Percentiles rank a stretch among this genome's conserved stretches.
Conservation (phyloP, 2,113 vertebrate species). For the Willisornis vidua region DNA sequence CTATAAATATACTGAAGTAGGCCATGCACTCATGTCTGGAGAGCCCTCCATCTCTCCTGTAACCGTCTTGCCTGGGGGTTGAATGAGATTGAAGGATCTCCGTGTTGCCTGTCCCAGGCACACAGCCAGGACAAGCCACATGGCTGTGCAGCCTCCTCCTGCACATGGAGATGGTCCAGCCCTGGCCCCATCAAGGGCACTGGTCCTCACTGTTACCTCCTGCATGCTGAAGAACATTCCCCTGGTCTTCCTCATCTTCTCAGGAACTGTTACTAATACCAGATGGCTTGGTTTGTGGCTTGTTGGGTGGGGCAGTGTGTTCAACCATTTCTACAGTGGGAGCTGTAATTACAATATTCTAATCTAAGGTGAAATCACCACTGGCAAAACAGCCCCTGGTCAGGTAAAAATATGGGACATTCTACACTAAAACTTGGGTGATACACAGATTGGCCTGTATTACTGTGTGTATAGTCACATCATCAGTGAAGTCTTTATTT, state of each 20-base stretch:
- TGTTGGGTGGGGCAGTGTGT: neutral
- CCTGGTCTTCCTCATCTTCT: neutral
- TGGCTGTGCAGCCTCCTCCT: neutral
- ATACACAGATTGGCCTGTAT: neutral
- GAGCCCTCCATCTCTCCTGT: neutral
- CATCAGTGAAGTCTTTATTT: neutral
- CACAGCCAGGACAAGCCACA: fast-evolving
- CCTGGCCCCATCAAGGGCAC: fast-evolving
- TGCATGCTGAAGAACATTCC: neutral
- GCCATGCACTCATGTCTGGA: neutral
- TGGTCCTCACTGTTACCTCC: neutral
- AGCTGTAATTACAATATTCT: neutral
- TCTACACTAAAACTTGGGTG: neutral
- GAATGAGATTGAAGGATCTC: neutral
- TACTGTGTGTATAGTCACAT: neutral
- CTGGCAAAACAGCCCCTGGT: neutral
- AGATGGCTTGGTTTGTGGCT: neutral
- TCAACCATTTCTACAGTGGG: neutral
- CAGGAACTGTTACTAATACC: neutral
- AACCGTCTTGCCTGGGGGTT: fast-evolving
- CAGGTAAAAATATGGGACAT: neutral
- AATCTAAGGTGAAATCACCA: neutral
- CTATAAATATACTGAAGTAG: slow-evolving; percentile 29
- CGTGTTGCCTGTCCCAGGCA: neutral
- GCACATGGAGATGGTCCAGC: neutral